Percentiles rank a stretch among this genome's conserved stretches.
These are phyloP conservation scores for Lagocephalus sceleratus DNA, from an alignment of 2,797 vertebrate species.

Conservation along the genomic window DNA sequence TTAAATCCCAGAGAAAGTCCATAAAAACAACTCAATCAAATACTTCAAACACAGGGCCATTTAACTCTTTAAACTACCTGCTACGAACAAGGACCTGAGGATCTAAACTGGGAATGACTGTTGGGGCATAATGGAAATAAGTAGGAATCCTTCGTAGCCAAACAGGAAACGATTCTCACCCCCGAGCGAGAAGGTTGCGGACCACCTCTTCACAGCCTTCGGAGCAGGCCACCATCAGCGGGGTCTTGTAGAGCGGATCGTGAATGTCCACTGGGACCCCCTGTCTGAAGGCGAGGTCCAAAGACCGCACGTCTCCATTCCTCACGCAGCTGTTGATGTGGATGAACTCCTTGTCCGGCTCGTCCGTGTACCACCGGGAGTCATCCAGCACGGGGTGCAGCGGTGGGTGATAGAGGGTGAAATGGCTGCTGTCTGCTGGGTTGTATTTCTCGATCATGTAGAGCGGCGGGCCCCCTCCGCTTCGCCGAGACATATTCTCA, in stretches of 20 bases:
- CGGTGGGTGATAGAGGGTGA: slow-evolving; percentile 74
- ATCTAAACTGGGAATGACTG: too few relatives aligned
- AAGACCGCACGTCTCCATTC: slow-evolving; percentile 82
- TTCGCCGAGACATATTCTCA: slow-evolving; percentile 38
- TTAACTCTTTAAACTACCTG: too few relatives aligned
- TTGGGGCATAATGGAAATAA: too few relatives aligned
- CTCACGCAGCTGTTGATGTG: slow-evolving; percentile 84
- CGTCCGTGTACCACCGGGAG: slow-evolving; percentile 85
- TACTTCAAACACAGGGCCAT: too few relatives aligned
- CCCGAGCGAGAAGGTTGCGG: slow-evolving; percentile 81
- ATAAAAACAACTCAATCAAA: too few relatives aligned
- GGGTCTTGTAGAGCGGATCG: slow-evolving; percentile 89
- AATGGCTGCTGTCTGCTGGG: slow-evolving; percentile 63
- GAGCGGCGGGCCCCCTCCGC: slow-evolving; percentile 78
- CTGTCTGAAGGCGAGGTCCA: slow-evolving; percentile 83
- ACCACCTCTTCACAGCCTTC: slow-evolving; percentile 80
- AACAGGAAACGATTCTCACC: slow-evolving; percentile 69
- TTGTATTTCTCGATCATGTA: slow-evolving; percentile 84
- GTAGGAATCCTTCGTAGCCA: background rate
- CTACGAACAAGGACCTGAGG: too few relatives aligned
- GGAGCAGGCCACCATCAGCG: slow-evolving; percentile 86
- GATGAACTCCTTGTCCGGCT: slow-evolving; percentile 72
- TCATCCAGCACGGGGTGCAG: slow-evolving; percentile 86
- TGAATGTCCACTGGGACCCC: slow-evolving; percentile 84
- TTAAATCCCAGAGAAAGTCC: too few relatives aligned